Percentiles rank a stretch among this genome's conserved stretches.
These are phyloP conservation scores for Beris chalybata DNA, from an alignment of 2,888 invertebrate species.

Conservation along the genomic window DNA sequence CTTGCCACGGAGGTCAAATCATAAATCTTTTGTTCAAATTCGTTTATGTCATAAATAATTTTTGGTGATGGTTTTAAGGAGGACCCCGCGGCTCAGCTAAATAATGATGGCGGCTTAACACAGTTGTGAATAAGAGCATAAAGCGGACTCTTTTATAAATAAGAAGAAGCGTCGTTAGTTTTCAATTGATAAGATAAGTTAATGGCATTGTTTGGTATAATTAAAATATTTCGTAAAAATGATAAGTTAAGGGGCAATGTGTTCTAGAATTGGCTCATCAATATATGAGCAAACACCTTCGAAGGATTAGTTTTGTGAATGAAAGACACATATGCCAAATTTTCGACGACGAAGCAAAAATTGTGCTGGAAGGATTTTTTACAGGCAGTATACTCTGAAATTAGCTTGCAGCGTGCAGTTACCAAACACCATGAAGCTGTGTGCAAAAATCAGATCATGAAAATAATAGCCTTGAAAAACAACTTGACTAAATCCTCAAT, in stretches of 20 bases:
- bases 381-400: no score
- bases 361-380: no score
- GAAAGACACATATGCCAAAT: no score
- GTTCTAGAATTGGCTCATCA: no score
- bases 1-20: conserved; percentile 37
- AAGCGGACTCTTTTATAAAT: neutral
- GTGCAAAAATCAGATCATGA: no score
- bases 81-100: conserved; percentile 24
- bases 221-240: neutral
- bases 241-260: no score
- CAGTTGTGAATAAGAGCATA: neutral
- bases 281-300: no score
- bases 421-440: no score
- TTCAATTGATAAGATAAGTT: conserved; percentile 29
- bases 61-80: conserved; percentile 35
- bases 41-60: conserved; percentile 41
- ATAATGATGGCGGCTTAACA: conserved; percentile 28
- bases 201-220: conserved; percentile 27
- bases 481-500: neutral
- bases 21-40: conserved; percentile 39
- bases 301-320: no score
- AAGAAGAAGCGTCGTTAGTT: conserved; percentile 1
- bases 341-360: no score
- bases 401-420: no score
- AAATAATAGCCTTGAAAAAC: no score